Percentiles rank a stretch among this genome's conserved stretches.
Conservation (phyloP, 2,888 invertebrate species). For the Resseliella maxima region DNA sequence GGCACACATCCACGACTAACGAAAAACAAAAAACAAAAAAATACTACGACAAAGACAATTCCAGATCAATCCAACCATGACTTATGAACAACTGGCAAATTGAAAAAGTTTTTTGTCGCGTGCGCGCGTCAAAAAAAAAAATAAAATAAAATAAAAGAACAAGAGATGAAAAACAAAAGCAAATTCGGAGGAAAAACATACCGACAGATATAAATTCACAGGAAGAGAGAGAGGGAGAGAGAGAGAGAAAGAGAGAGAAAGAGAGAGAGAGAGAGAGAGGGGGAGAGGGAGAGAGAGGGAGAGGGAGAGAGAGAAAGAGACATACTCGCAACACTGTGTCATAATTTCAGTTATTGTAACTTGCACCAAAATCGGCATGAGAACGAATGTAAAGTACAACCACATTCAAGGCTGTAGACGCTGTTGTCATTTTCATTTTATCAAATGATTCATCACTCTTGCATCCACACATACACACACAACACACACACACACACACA, state of each 20-base stretch:
- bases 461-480: background rate
- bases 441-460: slow-evolving; percentile 25
- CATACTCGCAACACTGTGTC: background rate
- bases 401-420: background rate
- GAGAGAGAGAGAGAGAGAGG: too few species aligned
- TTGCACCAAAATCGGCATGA: background rate
- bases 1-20: background rate
- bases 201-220: too few species aligned
- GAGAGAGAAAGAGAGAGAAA: too few species aligned
- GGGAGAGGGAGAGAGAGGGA: too few species aligned
- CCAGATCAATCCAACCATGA: slow-evolving; percentile 47
- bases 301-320: too few species aligned
- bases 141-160: background rate
- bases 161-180: background rate
- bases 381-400: background rate
- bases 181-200: too few species aligned
- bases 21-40: too few species aligned
- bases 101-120: background rate
- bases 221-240: too few species aligned
- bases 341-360: background rate
- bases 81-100: slow-evolving; percentile 41
- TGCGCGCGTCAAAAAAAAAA: background rate
- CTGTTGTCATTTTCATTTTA: slow-evolving; percentile 22
- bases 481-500: too few species aligned
- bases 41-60: slow-evolving; percentile 33